These are phyloP conservation scores for Phylloscopus whistleri DNA, from an alignment of 2,113 vertebrate species.

Conservation along the genomic window DNA sequence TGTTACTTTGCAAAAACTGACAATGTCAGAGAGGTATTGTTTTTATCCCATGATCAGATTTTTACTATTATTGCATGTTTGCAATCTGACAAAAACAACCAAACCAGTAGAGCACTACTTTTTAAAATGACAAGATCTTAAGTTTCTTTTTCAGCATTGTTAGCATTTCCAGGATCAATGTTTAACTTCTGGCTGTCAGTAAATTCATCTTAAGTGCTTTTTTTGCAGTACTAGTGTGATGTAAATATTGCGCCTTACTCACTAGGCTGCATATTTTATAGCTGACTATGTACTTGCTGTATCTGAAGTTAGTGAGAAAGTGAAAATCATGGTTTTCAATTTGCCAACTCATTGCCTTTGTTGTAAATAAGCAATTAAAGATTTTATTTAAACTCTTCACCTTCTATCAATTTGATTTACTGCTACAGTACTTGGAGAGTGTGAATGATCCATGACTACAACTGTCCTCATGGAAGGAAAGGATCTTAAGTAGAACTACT, in stretches of 20 bases:
- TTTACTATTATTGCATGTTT: constrained; percentile 40
- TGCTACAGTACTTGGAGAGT: background rate
- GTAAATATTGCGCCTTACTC: constrained; percentile 70
- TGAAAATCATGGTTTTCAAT: background rate
- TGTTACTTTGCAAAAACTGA: background rate
- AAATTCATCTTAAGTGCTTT: constrained; percentile 60
- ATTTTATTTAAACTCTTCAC: constrained; percentile 61
- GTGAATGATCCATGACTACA: background rate
- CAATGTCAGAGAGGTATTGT: background rate
- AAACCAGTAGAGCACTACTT: background rate
- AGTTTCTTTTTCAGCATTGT: background rate
- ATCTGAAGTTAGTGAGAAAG: constrained; percentile 33
- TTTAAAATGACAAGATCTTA: background rate
- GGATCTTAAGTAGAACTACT: background rate
- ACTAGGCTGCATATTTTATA: constrained; percentile 63
- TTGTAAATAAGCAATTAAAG: constrained; percentile 71
- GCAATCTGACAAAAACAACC: background rate
- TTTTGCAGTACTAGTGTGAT: constrained; percentile 69
- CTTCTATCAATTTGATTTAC: background rate
- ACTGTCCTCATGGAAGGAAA: background rate
- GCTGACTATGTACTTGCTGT: constrained; percentile 20
- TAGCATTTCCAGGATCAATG: background rate
- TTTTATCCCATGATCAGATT: background rate
- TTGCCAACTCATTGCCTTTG: constrained; percentile 60
- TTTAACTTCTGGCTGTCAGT: constrained; percentile 33